A percentile compares a stretch with the other conserved stretches of the same genome.
Conservation (phyloP, 2,113 vertebrate genomes). For the Lophochroa leadbeateri region DNA sequence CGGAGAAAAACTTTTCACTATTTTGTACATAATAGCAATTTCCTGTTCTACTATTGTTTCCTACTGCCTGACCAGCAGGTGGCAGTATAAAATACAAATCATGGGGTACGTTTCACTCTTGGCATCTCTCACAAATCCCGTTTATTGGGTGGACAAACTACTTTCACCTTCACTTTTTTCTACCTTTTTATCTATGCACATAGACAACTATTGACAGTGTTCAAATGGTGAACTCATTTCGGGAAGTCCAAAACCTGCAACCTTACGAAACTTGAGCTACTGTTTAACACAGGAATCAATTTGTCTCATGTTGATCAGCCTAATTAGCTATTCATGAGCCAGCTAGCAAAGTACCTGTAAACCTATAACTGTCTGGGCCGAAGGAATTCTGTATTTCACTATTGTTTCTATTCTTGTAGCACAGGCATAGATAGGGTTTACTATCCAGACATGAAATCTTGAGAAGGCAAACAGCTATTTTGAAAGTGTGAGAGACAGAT, state of each 20-base stretch:
- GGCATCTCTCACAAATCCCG: not conserved
- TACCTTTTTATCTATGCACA: not conserved
- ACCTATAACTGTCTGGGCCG: not conserved
- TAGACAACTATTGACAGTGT: not conserved
- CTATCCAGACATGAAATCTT: not conserved
- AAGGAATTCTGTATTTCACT: not conserved
- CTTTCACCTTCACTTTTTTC: not conserved
- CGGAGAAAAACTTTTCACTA: not conserved
- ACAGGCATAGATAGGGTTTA: not conserved
- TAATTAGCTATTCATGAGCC: not conserved
- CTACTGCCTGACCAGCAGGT: not conserved
- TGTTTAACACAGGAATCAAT: not conserved
- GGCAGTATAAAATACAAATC: not conserved
- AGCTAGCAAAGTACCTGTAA: not conserved
- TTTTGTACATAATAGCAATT: not conserved
- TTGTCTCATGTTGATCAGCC: not conserved
- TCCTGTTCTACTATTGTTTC: not conserved
- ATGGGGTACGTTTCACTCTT: rapidly evolving
- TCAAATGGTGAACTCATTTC: not conserved
- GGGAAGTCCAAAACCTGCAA: not conserved
- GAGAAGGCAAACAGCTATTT: not conserved
- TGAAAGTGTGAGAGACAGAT: not conserved
- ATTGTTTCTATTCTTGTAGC: not conserved
- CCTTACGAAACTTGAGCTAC: not conserved
- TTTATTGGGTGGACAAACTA: not conserved